Percentiles rank a stretch among this genome's conserved stretches.
These are phyloP conservation scores for Ormyrus rosae DNA, from an alignment of 2,888 invertebrate species.

Conservation along the genomic window DNA sequence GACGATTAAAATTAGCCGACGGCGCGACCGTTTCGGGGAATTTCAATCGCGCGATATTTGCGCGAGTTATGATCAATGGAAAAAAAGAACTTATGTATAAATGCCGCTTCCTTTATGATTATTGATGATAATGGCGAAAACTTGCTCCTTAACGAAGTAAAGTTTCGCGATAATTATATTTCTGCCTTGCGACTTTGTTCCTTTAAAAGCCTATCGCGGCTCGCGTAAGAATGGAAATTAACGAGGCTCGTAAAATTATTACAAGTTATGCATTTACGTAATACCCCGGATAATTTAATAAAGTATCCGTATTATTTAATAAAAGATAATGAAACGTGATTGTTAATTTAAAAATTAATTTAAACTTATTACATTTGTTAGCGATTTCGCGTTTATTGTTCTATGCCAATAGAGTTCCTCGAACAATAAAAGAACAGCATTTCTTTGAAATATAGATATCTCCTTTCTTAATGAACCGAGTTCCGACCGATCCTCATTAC, in stretches of 20 bases:
- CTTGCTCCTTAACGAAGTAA: conserved; percentile 20
- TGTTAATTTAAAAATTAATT: not conserved
- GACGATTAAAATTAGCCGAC: conserved; percentile 35
- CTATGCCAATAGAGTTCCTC: not conserved
- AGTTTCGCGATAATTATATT: conserved; percentile 35
- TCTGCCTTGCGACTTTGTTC: not conserved
- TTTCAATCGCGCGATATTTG: conserved; percentile 32
- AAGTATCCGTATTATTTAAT: no score
- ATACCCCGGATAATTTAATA: no score
- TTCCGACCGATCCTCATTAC: conserved; percentile 46
- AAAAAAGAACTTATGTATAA: not conserved
- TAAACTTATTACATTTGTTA: no score
- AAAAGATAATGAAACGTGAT: not conserved
- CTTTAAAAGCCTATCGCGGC: conserved; percentile 15
- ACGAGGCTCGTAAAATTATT: conserved; percentile 10
- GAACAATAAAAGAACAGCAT: conserved; percentile 9
- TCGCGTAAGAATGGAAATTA: conserved; percentile 8
- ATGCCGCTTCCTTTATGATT: conserved; percentile 17
- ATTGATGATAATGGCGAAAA: conserved; percentile 24
- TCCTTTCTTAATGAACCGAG: conserved; percentile 38
- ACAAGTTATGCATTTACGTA: not conserved
- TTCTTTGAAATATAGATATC: conserved; percentile 25
- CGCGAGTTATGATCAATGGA: conserved; percentile 14
- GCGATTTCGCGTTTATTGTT: not conserved
- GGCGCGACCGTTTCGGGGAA: conserved; percentile 22